Evolutionary conservation across 2,888 invertebrate species (phyloP).

Genomic region (Agrenia bidenticulata): DNA sequence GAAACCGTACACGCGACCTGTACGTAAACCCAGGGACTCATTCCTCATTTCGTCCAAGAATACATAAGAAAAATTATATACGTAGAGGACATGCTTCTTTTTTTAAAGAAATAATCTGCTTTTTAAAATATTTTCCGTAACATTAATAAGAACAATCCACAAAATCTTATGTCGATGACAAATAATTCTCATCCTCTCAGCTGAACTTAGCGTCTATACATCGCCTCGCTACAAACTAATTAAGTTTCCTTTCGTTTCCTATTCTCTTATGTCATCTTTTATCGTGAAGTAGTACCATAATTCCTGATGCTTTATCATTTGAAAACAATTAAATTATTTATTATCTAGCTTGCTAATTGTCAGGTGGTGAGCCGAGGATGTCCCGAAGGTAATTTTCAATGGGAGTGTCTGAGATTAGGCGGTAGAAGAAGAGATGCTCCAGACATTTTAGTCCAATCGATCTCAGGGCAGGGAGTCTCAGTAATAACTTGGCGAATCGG

Average conservation of each 20-base stretch:
- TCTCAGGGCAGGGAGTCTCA: constrained; percentile 83
- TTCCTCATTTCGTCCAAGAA: neutral
- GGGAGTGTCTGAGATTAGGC: constrained; percentile 81
- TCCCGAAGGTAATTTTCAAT: constrained; percentile 82
- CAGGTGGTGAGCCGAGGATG: constrained; percentile 70
- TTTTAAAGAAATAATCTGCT: constrained; percentile 1
- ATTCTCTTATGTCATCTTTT: neutral
- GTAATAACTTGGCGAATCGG: constrained; percentile 88
- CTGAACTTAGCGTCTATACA: constrained; percentile 6
- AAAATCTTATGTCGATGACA: neutral
- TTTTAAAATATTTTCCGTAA: constrained; percentile 6
- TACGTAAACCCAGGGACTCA: neutral
- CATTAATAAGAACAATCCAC: constrained; percentile 4
- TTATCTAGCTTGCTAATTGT: constrained; percentile 50
- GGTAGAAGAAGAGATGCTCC: constrained; percentile 92
- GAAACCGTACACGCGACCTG: neutral
- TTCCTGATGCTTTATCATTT: constrained; percentile 3
- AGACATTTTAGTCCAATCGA: constrained; percentile 91
- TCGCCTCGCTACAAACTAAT: neutral
- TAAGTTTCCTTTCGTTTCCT: constrained; percentile 16
- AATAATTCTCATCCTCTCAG: neutral
- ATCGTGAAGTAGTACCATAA: constrained; percentile 8
- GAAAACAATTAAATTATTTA: neutral
- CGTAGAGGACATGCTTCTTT: constrained; percentile 4
- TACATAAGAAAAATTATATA: constrained; percentile 1